Evolutionary conservation across 2,113 vertebrate species (phyloP).

Genomic region (Anolis sagrei): DNA sequence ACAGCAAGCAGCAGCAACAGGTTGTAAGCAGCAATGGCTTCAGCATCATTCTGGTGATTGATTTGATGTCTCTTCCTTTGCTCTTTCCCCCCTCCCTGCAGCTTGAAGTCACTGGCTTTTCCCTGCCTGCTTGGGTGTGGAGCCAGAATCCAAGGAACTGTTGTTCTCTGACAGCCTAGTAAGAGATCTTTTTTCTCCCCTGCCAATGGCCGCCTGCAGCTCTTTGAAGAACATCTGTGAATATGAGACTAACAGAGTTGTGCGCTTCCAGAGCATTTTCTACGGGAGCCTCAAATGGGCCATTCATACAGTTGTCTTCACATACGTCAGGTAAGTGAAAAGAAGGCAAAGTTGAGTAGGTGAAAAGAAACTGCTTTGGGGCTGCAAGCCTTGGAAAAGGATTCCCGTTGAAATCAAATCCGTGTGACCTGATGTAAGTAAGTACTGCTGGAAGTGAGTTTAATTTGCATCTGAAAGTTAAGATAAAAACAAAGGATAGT

Average conservation of each 20-base stretch:
- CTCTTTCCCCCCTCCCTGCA: neutral
- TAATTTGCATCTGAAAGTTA: no score
- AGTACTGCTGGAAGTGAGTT: neutral
- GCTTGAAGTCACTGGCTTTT: constrained; percentile 42
- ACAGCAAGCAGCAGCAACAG: neutral
- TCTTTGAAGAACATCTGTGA: constrained; percentile 50
- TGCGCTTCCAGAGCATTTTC: constrained; percentile 68
- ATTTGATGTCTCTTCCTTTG: neutral
- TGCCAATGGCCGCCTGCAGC: constrained; percentile 28
- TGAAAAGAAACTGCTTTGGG: fast-evolving
- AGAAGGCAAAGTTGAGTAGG: neutral
- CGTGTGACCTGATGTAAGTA: neutral
- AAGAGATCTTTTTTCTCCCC: neutral
- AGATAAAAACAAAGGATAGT: no score
- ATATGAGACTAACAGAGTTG: constrained; percentile 72
- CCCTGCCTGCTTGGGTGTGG: neutral
- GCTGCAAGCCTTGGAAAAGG: neutral
- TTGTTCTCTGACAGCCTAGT: neutral
- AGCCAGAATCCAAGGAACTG: neutral
- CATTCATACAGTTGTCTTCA: constrained; percentile 57
- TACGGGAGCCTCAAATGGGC: constrained; percentile 69
- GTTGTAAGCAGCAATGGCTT: neutral
- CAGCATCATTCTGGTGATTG: neutral
- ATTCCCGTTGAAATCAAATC: neutral
- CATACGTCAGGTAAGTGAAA: constrained; percentile 76